Evolutionary conservation across 2,797 vertebrate species (phyloP).

Genomic region (Acanthurus leucopareius): DNA sequence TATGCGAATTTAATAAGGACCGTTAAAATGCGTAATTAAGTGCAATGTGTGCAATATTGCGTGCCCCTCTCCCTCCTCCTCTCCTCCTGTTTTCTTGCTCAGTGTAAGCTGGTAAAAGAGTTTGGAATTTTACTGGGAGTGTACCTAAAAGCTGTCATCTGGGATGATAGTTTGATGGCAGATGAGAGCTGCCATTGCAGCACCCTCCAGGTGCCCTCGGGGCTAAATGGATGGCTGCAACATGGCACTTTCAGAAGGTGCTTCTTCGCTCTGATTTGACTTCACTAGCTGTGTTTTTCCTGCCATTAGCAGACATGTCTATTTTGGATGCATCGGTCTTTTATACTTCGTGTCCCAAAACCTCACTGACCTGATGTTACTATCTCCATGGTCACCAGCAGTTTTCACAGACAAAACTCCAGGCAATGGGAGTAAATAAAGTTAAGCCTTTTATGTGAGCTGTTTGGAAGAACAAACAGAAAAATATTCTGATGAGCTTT

Average conservation of each 20-base stretch:
- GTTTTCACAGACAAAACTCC: not conserved
- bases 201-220: conserved; percentile 89
- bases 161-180: conserved; percentile 76
- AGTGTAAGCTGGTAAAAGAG: conserved; percentile 40
- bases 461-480: not conserved
- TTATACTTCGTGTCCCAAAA: conserved; percentile 18
- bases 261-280: conserved; percentile 72
- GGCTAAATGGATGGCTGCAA: conserved; percentile 78
- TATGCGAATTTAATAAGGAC: conserved; percentile 18
- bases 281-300: conserved; percentile 64
- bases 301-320: conserved; percentile 61
- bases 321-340: conserved; percentile 30
- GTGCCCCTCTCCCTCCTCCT: conserved; percentile 24
- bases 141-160: conserved; percentile 73
- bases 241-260: conserved; percentile 72
- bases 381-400: not conserved
- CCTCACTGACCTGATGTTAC: conserved; percentile 9
- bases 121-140: conserved; percentile 65
- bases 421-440: not conserved
- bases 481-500: not conserved
- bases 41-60: conserved; percentile 91
- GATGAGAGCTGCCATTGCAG: conserved; percentile 83
- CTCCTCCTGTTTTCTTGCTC: conserved; percentile 23
- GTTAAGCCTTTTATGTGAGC: not conserved
- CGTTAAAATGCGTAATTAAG: conserved; percentile 74